Evolutionary conservation across 2,797 vertebrate genomes (phyloP).

Genomic region (Alcedo quadribrachys): DNA sequence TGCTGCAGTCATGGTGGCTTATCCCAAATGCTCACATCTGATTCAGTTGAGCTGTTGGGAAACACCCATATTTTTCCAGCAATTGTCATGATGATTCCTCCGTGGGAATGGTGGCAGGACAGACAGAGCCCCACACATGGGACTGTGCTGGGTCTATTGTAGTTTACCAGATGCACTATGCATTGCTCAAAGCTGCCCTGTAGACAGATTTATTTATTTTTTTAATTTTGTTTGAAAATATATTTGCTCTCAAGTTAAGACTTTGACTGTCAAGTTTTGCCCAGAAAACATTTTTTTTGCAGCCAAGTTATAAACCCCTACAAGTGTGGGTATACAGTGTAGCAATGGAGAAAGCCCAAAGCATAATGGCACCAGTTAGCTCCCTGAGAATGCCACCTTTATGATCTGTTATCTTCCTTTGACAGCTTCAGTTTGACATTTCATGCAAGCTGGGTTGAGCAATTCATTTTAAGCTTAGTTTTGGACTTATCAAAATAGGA

Average conservation of each 20-base stretch:
- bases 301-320: conserved; percentile 48
- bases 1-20: background rate
- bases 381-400: conserved; percentile 39
- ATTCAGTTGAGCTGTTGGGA: background rate
- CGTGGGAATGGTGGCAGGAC: background rate
- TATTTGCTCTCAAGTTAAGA: background rate
- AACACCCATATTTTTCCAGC: background rate
- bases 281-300: conserved; percentile 52
- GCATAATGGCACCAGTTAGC: conserved; percentile 36
- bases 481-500: conserved; percentile 70
- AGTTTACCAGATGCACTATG: background rate
- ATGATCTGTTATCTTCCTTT: conserved; percentile 40
- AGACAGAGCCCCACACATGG: background rate
- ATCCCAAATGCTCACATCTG: background rate
- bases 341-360: background rate
- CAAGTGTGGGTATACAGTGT: background rate
- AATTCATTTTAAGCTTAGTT: conserved; percentile 57
- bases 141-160: background rate
- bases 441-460: conserved; percentile 24
- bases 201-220: background rate
- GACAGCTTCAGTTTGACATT: conserved; percentile 58
- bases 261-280: background rate
- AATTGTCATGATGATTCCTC: background rate
- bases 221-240: conserved; percentile 34
- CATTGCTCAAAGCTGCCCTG: background rate